Percentiles rank a stretch among this genome's conserved stretches.
These are phyloP conservation scores for Drosophila diplacantha DNA, from an alignment of 2,888 invertebrate genomes.

Conservation along the genomic window DNA sequence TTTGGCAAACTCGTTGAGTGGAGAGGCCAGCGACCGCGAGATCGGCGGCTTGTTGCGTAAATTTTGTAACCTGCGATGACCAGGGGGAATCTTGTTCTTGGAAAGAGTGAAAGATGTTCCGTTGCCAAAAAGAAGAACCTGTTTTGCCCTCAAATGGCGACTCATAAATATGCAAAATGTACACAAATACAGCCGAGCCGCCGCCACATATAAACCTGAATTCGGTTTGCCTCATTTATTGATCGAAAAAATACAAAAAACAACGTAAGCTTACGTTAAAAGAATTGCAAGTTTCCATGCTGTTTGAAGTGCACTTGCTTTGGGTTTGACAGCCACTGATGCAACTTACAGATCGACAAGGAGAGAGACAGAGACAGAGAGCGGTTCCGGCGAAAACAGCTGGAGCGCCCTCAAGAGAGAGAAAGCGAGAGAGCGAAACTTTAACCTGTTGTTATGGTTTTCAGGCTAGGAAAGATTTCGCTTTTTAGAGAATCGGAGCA, in stretches of 20 bases:
- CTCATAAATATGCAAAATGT: conserved; percentile 60
- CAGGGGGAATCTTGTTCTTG: conserved; percentile 58
- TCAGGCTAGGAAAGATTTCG: conserved; percentile 52
- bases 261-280: conserved; percentile 29
- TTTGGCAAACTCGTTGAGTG: conserved; percentile 67
- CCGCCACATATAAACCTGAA: conserved; percentile 56
- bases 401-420: conserved; percentile 2
- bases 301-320: conserved; percentile 39
- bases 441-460: conserved; percentile 36
- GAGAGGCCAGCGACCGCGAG: conserved; percentile 67
- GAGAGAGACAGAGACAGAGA: conserved; percentile 30
- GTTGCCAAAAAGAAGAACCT: conserved; percentile 53
- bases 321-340: conserved; percentile 46
- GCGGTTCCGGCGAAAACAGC: conserved; percentile 15
- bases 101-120: conserved; percentile 67
- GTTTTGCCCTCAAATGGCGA: conserved; percentile 48
- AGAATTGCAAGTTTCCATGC: conserved; percentile 36
- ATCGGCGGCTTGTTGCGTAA: conserved; percentile 60
- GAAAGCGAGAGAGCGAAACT: conserved; percentile 8
- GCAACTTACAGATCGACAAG: conserved; percentile 44
- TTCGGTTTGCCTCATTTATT: conserved; percentile 24
- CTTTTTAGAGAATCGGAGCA: conserved; percentile 58
- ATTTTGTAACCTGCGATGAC: conserved; percentile 54
- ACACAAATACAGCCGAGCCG: conserved; percentile 20
- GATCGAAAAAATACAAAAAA: conserved; percentile 15